phyloP scores from a whole-genome alignment of 2,888 invertebrate genomes.

The Agrotis exclamationis region DNA sequence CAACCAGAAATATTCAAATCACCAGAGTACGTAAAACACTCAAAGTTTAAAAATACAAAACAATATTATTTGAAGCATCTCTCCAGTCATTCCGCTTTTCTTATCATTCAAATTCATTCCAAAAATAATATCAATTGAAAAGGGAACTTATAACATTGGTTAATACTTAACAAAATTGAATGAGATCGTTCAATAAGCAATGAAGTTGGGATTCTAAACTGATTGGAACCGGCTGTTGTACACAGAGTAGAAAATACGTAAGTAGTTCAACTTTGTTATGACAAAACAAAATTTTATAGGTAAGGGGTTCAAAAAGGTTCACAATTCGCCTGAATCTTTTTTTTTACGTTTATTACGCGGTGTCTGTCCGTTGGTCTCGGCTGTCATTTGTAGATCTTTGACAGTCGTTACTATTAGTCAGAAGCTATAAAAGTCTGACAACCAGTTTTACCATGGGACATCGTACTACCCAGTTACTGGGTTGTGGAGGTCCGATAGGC shows the following conservation, averaged over 20 bases:
- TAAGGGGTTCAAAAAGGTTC: too few relatives aligned
- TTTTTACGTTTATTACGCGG: too few relatives aligned
- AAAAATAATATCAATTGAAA: constrained; percentile 45
- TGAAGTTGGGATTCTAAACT: constrained; percentile 46
- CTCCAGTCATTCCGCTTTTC: background rate
- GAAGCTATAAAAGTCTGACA: too few relatives aligned
- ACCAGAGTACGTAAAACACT: background rate
- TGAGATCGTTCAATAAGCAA: constrained; percentile 44
- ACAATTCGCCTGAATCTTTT: too few relatives aligned
- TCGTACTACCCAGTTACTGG: too few relatives aligned
- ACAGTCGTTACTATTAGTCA: too few relatives aligned
- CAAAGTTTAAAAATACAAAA: constrained; percentile 1
- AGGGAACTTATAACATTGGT: constrained; percentile 21
- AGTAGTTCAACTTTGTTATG: constrained; percentile 15
- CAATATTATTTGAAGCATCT: background rate
- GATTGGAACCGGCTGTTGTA: constrained; percentile 3
- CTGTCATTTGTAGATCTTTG: too few relatives aligned
- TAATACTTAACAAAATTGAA: constrained; percentile 44
- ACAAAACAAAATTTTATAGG: background rate
- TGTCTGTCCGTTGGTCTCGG: too few relatives aligned
- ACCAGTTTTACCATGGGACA: too few relatives aligned
- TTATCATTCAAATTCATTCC: background rate
- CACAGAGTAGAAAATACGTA: constrained; percentile 2
- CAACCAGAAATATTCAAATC: background rate
- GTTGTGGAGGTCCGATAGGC: too few relatives aligned